Base-by-base conservation (phyloP, 1,140 invertebrate species). In the Dendrolimus punctatus region DNA sequence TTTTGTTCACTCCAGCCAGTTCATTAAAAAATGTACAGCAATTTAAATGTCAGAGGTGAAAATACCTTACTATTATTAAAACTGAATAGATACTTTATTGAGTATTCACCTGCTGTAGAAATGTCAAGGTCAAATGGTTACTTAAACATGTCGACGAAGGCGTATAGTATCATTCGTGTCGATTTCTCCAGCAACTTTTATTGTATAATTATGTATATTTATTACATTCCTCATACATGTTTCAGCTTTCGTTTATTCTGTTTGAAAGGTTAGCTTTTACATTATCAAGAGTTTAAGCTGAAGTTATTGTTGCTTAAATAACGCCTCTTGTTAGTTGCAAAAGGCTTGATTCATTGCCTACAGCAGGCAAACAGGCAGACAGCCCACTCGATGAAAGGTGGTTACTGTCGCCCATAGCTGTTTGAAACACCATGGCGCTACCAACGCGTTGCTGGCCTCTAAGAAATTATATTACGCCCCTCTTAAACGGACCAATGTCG, bases 41-140 rank as follows among this genome's bases (percentile, higher is more conserved):
- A 43, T 43, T 6, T 43, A 43, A 43, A 43, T 43, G 42, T 5
- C 42, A 23, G 23, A 23, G 23, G 23, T 64, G 59, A 64, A 70
- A 66, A 57, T 55, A 59, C 39, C 40, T 55, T 41, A 38, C 9
- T 8, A 43, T 9, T 55, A 62, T 59, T 65, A 65, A 51, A 59
- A 55, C 58, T 51, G 46, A 58, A 47, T 51, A 41, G 58, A 39
- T 46, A 42, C 50, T 46, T 40, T 40, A 52, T 46, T 39, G 37
- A 39, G 47, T 49, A 44, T 51, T 44, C 74, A 84, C 76, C 77
- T 80, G 77, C 64, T 57, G 70, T 66, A 39, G 37, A 70, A 85
- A 84, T 78, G 77, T 73, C 75, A 85, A 80, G 81, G 79, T 78
- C 75, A 80, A 63, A 68, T 62, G 73, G 74, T 73, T 73, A 74